A percentile compares a stretch with the other conserved stretches of the same genome.
Conservation (phyloP, 2,113 vertebrate genomes). For the Axis porcinus region DNA sequence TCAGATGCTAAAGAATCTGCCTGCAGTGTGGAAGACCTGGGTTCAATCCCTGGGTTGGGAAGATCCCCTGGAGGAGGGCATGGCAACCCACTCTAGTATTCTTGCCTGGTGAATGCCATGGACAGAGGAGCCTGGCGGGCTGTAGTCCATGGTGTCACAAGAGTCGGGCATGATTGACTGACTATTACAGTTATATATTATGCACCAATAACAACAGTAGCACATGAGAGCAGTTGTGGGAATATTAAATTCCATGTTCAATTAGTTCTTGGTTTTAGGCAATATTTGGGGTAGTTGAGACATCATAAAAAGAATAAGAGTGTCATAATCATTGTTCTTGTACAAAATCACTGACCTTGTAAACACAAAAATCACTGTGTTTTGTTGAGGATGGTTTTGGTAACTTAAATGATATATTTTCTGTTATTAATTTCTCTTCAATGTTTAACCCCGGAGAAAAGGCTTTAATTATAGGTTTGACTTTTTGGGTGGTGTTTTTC, state of each 20-base stretch:
- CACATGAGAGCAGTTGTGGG: background rate
- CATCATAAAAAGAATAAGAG: background rate
- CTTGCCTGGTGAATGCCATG: background rate
- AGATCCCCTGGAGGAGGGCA: background rate
- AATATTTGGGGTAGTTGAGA: background rate
- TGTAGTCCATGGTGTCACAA: background rate
- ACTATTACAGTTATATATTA: background rate
- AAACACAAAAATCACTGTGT: background rate
- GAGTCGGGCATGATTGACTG: background rate
- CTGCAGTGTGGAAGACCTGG: background rate
- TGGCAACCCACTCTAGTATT: background rate
- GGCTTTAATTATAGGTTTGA: constrained; percentile 37
- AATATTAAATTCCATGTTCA: background rate
- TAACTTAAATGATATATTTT: background rate
- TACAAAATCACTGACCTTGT: background rate
- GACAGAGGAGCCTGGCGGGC: background rate
- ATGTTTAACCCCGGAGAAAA: background rate
- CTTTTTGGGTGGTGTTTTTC: constrained; percentile 30
- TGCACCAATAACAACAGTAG: background rate
- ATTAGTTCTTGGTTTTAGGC: background rate
- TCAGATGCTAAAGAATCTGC: background rate
- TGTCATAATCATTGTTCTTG: background rate
- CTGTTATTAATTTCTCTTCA: background rate
- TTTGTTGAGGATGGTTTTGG: background rate
- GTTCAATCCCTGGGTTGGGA: accelerated